A percentile compares a stretch with the other conserved stretches of the same genome.
phyloP scores from a whole-genome alignment of 1,140 invertebrate species.

The Heliothis subflexa region DNA sequence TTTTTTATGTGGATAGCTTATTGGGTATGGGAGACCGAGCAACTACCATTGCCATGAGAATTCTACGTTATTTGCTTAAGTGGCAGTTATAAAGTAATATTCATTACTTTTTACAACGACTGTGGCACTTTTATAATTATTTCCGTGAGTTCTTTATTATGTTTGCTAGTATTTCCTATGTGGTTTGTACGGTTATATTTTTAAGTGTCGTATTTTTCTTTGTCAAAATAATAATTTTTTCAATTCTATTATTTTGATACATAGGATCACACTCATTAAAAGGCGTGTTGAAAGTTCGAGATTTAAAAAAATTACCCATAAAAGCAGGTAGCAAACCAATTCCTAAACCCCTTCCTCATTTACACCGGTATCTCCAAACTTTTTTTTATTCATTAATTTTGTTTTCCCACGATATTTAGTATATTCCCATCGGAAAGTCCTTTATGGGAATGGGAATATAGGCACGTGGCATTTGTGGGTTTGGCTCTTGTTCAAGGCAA shows the following conservation, averaged over 20 bases:
- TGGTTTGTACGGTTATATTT: not conserved
- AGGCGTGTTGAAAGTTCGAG: not conserved
- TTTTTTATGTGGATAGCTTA: slow-evolving; percentile 1
- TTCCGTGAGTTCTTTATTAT: not conserved
- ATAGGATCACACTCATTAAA: not conserved
- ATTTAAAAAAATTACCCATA: not conserved
- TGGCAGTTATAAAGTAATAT: not conserved
- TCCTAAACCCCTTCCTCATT: not conserved
- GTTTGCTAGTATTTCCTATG: not conserved
- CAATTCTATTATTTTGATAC: not conserved
- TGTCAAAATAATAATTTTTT: too few relatives aligned
- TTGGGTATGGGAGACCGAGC: slow-evolving; percentile 5
- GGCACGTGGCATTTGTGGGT: slow-evolving; percentile 34
- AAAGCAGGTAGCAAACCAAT: slow-evolving; percentile 21
- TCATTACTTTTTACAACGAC: not conserved
- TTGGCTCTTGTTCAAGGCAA: not conserved
- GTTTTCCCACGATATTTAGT: slow-evolving; percentile 27
- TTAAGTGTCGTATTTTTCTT: not conserved
- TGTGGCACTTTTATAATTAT: not conserved
- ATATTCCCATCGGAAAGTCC: slow-evolving; percentile 16
- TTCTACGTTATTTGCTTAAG: not conserved
- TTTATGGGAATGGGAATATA: slow-evolving; percentile 3
- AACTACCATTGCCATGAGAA: not conserved
- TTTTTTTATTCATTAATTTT: not conserved
- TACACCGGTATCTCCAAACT: not conserved